Conservation (phyloP, 2,113 vertebrate species). For the Cheilinus undulatus region DNA sequence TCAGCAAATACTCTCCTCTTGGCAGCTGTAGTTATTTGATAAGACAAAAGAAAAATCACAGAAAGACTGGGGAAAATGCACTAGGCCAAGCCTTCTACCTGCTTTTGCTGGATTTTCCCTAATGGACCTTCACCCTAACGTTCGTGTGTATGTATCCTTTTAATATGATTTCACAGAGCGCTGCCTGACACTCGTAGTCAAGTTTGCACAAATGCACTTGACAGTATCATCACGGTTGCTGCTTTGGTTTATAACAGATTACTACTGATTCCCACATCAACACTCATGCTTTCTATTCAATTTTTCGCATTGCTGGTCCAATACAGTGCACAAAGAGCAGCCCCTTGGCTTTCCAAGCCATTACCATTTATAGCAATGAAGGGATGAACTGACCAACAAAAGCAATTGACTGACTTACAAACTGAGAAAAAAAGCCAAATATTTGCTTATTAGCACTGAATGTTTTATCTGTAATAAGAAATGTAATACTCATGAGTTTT, state of each 20-base stretch:
- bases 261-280: background rate
- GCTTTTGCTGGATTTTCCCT: slow-evolving; percentile 8
- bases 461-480: background rate
- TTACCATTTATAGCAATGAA: background rate
- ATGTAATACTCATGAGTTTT: background rate
- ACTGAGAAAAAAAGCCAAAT: background rate
- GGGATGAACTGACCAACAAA: background rate
- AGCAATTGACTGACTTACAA: too few relatives aligned
- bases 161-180: slow-evolving; percentile 15
- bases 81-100: slow-evolving; percentile 1
- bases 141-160: background rate
- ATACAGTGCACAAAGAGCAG: background rate
- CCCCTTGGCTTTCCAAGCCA: background rate
- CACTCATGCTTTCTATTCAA: background rate
- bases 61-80: slow-evolving; percentile 1
- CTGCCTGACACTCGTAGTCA: background rate
- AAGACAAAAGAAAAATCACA: slow-evolving; percentile 30
- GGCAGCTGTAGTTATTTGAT: slow-evolving; percentile 33
- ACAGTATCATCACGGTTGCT: background rate
- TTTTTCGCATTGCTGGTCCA: background rate
- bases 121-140: slow-evolving; percentile 13
- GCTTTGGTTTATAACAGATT: slow-evolving; percentile 7
- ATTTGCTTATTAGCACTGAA: background rate
- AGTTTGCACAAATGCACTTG: slow-evolving; percentile 1
- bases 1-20: slow-evolving; percentile 13